Conservation (phyloP, 2,797 vertebrate genomes). For the Macropodus opercularis region DNA sequence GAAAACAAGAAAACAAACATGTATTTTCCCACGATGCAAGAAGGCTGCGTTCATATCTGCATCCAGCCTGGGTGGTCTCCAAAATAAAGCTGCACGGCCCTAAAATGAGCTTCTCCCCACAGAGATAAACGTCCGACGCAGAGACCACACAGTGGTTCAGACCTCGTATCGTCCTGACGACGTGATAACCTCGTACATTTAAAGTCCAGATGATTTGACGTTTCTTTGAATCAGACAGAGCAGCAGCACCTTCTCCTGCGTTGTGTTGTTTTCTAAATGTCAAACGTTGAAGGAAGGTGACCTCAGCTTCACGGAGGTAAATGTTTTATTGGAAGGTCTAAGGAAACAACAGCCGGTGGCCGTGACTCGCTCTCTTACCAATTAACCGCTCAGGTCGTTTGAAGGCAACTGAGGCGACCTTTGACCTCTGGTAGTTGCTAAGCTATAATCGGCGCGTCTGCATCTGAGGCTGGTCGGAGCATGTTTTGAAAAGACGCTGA, state of each 20-base stretch:
- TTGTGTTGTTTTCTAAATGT: slow-evolving; percentile 2
- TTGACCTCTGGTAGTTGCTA: slow-evolving; percentile 42
- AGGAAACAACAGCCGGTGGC: slow-evolving; percentile 39
- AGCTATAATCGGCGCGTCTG: slow-evolving; percentile 39
- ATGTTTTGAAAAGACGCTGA: slow-evolving; percentile 24
- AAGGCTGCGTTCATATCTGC: not conserved
- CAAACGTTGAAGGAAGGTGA: slow-evolving; percentile 40
- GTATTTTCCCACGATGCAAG: slow-evolving; percentile 5
- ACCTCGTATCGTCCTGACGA: too few relatives aligned
- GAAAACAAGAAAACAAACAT: slow-evolving; percentile 12
- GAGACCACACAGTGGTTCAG: too few relatives aligned
- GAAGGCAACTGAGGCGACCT: slow-evolving; percentile 33
- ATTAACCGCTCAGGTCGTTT: slow-evolving; percentile 48
- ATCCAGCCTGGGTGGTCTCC: slow-evolving; percentile 6
- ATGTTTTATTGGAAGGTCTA: slow-evolving; percentile 26
- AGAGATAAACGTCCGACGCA: too few relatives aligned
- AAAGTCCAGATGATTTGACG: not conserved
- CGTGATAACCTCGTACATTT: too few relatives aligned
- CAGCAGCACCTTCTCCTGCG: not conserved
- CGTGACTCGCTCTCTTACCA: slow-evolving; percentile 19
- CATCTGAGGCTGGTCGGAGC: slow-evolving; percentile 37
- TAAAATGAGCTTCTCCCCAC: not conserved
- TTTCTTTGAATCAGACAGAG: not conserved
- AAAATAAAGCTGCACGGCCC: not conserved
- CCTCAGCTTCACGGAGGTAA: slow-evolving; percentile 15